Evolutionary conservation across 2,797 vertebrate genomes (phyloP).

Genomic region (Liparis tanakae): DNA sequence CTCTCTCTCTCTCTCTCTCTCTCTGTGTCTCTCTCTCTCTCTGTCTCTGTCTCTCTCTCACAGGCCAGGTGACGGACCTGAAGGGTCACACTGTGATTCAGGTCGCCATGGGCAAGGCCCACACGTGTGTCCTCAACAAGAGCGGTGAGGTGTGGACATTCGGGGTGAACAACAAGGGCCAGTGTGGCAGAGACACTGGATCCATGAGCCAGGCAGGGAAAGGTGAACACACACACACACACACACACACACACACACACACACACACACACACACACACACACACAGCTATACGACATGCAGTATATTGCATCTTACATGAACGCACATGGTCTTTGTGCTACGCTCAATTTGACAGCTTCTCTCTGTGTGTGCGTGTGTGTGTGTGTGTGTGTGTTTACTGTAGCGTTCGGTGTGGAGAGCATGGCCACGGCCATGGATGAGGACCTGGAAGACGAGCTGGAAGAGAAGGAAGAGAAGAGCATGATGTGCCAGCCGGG

Average conservation of each 20-base stretch:
- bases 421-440: conserved; percentile 99
- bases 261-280: background rate
- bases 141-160: conserved; percentile 98
- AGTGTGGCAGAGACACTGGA: conserved; percentile 97
- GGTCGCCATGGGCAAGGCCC: conserved; percentile 99
- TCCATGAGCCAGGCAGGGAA: conserved; percentile 96
- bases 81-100: conserved; percentile 98
- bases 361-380: background rate
- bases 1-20: no score
- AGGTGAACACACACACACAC: conserved; percentile 79
- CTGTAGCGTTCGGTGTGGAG: conserved; percentile 92
- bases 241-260: background rate
- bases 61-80: conserved; percentile 97
- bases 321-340: background rate
- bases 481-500: conserved; percentile 99
- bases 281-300: background rate
- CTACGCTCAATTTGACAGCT: background rate
- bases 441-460: conserved; percentile 97
- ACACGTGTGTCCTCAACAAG: conserved; percentile 97
- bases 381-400: background rate
- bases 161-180: conserved; percentile 99
- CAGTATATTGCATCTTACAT: background rate
- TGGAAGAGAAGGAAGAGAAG: conserved; percentile 98
- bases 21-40: no score
- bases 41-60: conserved; percentile 22